phyloP scores from a whole-genome alignment of 2,797 vertebrate species.

The Sebastes matsubarae region DNA sequence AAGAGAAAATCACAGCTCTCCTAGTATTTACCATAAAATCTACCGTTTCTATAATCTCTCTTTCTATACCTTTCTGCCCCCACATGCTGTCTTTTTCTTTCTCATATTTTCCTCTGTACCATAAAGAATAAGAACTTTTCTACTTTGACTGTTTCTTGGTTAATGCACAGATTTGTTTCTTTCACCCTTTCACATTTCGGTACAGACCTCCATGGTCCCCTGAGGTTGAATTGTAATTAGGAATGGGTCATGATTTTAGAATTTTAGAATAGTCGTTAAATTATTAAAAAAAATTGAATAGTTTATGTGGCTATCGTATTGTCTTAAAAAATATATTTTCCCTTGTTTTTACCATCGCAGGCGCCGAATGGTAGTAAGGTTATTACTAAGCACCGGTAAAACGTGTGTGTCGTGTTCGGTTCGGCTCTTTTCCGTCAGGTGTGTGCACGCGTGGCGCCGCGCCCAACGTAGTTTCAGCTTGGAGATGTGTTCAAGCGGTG shows the following conservation, averaged over 20 bases:
- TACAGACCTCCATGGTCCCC: not conserved
- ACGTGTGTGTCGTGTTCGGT: too few relatives aligned
- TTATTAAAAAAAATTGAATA: not conserved
- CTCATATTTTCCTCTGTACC: not conserved
- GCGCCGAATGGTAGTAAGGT: not conserved
- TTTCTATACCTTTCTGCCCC: not conserved
- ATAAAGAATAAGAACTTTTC: not conserved
- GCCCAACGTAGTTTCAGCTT: not conserved
- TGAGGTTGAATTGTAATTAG: not conserved
- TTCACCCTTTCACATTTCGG: not conserved
- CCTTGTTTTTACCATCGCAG: not conserved
- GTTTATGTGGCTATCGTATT: not conserved
- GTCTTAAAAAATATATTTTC: not conserved
- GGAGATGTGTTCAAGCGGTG: not conserved
- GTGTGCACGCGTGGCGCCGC: too few relatives aligned
- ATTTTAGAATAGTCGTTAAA: not conserved
- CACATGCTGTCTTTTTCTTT: not conserved
- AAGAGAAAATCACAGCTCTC: slow-evolving; percentile 51
- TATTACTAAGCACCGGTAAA: not conserved
- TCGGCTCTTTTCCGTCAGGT: too few relatives aligned
- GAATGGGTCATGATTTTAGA: not conserved
- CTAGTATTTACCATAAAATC: slow-evolving; percentile 9
- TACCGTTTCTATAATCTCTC: slow-evolving; percentile 8
- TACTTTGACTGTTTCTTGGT: not conserved
- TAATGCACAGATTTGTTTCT: not conserved